Evolutionary conservation across 2,888 invertebrate genomes (phyloP), one percentile per base, ranked within the genome.

Genomic region (Stenolophus ochropezus): DNA sequence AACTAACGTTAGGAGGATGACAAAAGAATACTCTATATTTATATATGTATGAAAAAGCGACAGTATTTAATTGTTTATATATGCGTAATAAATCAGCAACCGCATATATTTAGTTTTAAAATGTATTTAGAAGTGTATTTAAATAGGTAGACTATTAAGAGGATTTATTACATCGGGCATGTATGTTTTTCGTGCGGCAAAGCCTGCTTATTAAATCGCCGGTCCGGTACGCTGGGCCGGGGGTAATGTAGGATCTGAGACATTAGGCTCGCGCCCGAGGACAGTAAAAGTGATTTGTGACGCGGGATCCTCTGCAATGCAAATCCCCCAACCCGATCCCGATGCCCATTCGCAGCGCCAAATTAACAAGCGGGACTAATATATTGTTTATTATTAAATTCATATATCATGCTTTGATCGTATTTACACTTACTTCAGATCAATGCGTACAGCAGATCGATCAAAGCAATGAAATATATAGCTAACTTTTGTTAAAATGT

Each of bases 251-350:
- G 81, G 84, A 84, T 85, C 86, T 86, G 85, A 86, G 86, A 86
- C 86, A 86, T 85, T 85, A 83, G 84, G 86, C 85, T 85, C 85
- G 84, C 83, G 83, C 83, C 83, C 83, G 83, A 42, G 71, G 81
- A 73, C 89, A 89, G 89, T 89, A 89, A 89, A 89, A 89, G 89
- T 89, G 89, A 89, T 89, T 89, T 89, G 89, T 89, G 89, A 88
- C 87, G 33, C 6, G 11, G 87, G 87, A 88, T 87, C 87, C 88
- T 88, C 88, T 87, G 88, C 88, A 88, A 88, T 88, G 89, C 89
- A 89, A 89, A 89, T 89, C 89, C 89, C 86, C 88, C 87, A 88
- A 88, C 89, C 81, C 71, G 78, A 47, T 6, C 11, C 58, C 49
- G 11, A 16, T 25, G 23, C 33, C 51, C 49, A n/a, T 25, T 25